A percentile compares a stretch with the other conserved stretches of the same genome.
These are phyloP conservation scores for Microtus richardsoni DNA, from an alignment of 2,113 vertebrate genomes.

Conservation along the genomic window DNA sequence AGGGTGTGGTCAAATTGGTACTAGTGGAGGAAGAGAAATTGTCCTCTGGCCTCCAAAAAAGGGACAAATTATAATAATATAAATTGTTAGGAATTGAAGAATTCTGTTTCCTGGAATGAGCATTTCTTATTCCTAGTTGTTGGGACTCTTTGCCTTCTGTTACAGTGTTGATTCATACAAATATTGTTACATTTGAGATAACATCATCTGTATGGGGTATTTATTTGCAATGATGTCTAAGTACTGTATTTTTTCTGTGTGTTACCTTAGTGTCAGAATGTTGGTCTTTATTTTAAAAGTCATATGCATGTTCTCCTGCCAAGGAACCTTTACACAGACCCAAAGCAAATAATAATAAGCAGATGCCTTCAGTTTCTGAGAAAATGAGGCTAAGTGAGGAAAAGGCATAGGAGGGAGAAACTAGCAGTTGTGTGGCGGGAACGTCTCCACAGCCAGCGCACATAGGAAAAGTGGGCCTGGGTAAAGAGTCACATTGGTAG, in stretches of 20 bases:
- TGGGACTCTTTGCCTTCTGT: slow-evolving; percentile 95
- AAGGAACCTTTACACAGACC: slow-evolving; percentile 95
- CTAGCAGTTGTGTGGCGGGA: slow-evolving; percentile 82
- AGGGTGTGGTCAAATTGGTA: slow-evolving; percentile 84
- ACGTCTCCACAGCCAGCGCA: slow-evolving; percentile 84
- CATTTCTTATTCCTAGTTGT: slow-evolving; percentile 93
- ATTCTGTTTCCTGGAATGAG: slow-evolving; percentile 99
- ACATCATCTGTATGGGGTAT: slow-evolving; percentile 95
- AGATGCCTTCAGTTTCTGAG: slow-evolving; percentile 69
- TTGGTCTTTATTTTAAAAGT: slow-evolving; percentile 93
- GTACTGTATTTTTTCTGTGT: slow-evolving; percentile 98
- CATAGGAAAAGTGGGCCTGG: slow-evolving; percentile 89
- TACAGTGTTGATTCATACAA: slow-evolving; percentile 97
- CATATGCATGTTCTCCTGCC: slow-evolving; percentile 96
- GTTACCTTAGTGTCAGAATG: slow-evolving; percentile 95
- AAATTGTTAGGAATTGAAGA: slow-evolving; percentile 78
- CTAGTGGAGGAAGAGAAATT: slow-evolving; percentile 60
- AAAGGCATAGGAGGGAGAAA: slow-evolving; percentile 58
- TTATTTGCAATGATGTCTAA: slow-evolving; percentile 97
- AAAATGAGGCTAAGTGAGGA: slow-evolving; percentile 65
- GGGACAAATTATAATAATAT: slow-evolving; percentile 90
- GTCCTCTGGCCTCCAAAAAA: slow-evolving; percentile 82
- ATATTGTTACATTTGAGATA: slow-evolving; percentile 95
- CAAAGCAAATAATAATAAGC: slow-evolving; percentile 80
- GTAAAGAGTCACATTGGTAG: slow-evolving; percentile 94